Conservation (phyloP, 2,888 invertebrate genomes). For the Caradrina clavipalpis region DNA sequence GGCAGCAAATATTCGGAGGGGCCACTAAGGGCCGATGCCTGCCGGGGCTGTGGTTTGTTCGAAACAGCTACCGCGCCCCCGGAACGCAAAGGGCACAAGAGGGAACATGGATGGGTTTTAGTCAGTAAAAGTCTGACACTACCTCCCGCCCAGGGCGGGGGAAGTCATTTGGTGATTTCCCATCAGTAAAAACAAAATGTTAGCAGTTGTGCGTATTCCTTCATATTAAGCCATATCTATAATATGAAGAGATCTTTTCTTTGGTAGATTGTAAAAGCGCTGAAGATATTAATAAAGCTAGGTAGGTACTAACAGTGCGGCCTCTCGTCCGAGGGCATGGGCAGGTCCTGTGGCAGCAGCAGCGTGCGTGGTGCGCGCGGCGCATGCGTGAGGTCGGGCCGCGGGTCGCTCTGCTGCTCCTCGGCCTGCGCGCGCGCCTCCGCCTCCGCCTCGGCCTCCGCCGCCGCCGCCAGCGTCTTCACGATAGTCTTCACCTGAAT, state of each 20-base stretch:
- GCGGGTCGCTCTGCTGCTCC: conserved; percentile 73
- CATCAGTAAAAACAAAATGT: no score
- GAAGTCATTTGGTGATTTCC: no score
- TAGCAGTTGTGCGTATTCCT: no score
- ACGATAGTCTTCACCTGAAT: conserved; percentile 87
- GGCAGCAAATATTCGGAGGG: no score
- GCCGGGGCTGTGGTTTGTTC: no score
- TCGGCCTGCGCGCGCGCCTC: conserved; percentile 81
- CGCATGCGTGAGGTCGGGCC: conserved; percentile 70
- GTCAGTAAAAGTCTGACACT: no score
- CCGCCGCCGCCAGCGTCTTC: conserved; percentile 86
- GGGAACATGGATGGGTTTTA: no score
- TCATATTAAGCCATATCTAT: no score
- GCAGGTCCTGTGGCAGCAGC: conserved; percentile 91
- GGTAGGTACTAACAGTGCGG: conserved; percentile 94
- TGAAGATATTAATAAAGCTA: background rate
- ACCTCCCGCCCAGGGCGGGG: no score
- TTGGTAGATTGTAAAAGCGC: background rate
- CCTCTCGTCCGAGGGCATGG: conserved; percentile 91
- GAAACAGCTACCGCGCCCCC: no score
- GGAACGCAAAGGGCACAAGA: no score
- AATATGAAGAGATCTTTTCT: background rate
- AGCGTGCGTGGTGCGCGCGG: conserved; percentile 89
- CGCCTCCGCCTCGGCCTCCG: conserved; percentile 79
- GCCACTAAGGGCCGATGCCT: background rate